phyloP scores from a whole-genome alignment of 2,797 vertebrate genomes.

The Melanotaenia pygmaea region DNA sequence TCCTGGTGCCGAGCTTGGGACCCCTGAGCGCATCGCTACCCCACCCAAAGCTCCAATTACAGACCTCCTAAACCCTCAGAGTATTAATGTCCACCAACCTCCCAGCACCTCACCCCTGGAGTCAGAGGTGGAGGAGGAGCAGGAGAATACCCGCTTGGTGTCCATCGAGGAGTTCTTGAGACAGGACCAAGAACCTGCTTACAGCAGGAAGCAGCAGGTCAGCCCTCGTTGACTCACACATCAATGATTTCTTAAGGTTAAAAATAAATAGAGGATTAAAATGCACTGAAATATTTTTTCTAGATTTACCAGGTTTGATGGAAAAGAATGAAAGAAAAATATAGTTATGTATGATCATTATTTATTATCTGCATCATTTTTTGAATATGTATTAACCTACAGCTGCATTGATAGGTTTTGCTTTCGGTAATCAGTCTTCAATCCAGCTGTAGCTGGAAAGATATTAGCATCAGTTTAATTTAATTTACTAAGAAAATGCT shows the following conservation, averaged over 20 bases:
- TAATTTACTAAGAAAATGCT: too few species aligned
- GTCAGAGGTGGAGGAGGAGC: slow-evolving; percentile 82
- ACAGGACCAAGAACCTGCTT: slow-evolving; percentile 70
- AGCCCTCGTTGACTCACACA: slow-evolving; percentile 19
- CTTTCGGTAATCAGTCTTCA: too few species aligned
- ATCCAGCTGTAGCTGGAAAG: too few species aligned
- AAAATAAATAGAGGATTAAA: background rate
- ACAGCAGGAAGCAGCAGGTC: slow-evolving; percentile 70
- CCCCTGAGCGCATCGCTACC: slow-evolving; percentile 64
- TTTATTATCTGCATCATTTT: too few species aligned
- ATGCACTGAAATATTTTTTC: background rate
- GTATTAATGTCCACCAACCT: slow-evolving; percentile 67
- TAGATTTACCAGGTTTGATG: too few species aligned
- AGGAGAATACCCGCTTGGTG: slow-evolving; percentile 78
- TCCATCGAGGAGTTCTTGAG: slow-evolving; percentile 86
- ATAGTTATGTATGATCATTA: too few species aligned
- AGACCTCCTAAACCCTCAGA: slow-evolving; percentile 67
- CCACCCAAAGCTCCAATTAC: slow-evolving; percentile 62
- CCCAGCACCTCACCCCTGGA: slow-evolving; percentile 76
- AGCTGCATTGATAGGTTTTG: too few species aligned
- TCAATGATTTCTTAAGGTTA: background rate
- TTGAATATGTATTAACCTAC: too few species aligned
- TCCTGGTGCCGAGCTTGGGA: slow-evolving; percentile 74
- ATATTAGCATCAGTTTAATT: too few species aligned
- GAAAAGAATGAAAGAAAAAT: too few species aligned